Conservation (phyloP, 2,888 invertebrate species). For the Hemaris fuciformis region DNA sequence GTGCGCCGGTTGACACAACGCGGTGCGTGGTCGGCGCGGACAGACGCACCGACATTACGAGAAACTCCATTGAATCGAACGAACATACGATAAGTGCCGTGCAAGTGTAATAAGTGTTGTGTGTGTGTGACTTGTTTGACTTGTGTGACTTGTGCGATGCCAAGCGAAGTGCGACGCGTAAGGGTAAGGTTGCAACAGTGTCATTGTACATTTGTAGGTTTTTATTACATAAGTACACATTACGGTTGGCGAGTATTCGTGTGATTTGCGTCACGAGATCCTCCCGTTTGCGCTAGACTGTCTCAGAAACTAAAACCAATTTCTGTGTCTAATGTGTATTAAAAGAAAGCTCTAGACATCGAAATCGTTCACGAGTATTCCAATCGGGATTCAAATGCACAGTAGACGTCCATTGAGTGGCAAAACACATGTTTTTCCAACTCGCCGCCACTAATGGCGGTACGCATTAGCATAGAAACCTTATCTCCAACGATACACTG, state of each 20-base stretch:
- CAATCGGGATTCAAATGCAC: background rate
- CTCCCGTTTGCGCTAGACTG: background rate
- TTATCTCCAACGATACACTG: background rate
- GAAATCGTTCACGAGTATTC: background rate
- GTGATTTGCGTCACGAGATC: background rate
- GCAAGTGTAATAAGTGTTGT: conserved; percentile 11
- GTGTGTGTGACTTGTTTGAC: too few species aligned
- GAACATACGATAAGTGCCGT: background rate
- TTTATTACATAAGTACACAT: background rate
- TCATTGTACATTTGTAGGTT: background rate
- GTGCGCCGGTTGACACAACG: conserved; percentile 24
- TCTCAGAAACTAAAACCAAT: background rate
- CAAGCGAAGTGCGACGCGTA: conserved; percentile 52
- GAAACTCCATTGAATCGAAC: conserved; percentile 11
- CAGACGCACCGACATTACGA: conserved; percentile 33
- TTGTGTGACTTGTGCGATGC: conserved; percentile 51
- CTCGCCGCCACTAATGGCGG: background rate
- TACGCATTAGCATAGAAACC: conserved; percentile 10
- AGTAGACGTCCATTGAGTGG: background rate
- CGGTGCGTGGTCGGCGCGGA: conserved; percentile 34
- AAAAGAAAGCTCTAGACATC: background rate
- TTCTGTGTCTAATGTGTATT: too few species aligned
- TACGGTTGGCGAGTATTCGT: background rate
- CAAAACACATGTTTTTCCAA: conserved; percentile 7
- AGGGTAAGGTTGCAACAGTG: conserved; percentile 48